Conservation (phyloP, 1,140 invertebrate genomes). For the Drosophila pachea region DNA sequence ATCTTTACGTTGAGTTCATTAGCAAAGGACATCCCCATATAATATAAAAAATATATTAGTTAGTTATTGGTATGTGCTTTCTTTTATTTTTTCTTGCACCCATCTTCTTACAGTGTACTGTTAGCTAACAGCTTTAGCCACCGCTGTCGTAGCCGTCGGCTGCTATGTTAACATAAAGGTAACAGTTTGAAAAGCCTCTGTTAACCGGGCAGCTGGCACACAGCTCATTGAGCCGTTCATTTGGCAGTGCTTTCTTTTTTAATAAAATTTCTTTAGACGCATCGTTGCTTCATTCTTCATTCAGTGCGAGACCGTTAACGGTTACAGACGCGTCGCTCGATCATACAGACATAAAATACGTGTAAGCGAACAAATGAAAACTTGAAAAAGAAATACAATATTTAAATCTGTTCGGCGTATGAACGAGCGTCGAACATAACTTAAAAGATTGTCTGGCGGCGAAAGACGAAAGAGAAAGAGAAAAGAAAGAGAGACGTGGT, state of each 20-base stretch:
- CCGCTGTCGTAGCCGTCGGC: background rate
- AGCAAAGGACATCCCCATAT: constrained; percentile 6
- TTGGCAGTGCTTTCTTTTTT: constrained; percentile 75
- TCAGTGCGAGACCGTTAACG: constrained; percentile 72
- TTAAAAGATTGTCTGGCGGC: constrained; percentile 56
- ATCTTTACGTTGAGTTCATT: background rate
- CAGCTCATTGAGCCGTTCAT: constrained; percentile 34
- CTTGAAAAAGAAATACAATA: constrained; percentile 41
- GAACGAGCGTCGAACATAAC: constrained; percentile 31
- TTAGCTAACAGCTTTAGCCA: too few relatives aligned
- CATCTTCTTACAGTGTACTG: too few relatives aligned
- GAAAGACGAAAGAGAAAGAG: background rate
- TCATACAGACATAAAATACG: constrained; percentile 7
- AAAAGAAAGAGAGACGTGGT: constrained; percentile 48
- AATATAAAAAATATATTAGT: background rate
- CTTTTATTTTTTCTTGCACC: too few relatives aligned
- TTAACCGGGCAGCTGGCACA: constrained; percentile 22
- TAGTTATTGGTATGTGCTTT: too few relatives aligned
- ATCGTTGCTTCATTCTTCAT: constrained; percentile 73
- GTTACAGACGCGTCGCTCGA: constrained; percentile 61
- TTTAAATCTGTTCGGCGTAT: constrained; percentile 37
- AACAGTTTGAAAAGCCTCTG: constrained; percentile 16
- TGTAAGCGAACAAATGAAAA: constrained; percentile 57
- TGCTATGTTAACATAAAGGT: constrained; percentile 7
- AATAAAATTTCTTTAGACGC: constrained; percentile 74